phyloP scores from a whole-genome alignment of 2,113 vertebrate genomes.

The Melanerpes aurifrons region DNA sequence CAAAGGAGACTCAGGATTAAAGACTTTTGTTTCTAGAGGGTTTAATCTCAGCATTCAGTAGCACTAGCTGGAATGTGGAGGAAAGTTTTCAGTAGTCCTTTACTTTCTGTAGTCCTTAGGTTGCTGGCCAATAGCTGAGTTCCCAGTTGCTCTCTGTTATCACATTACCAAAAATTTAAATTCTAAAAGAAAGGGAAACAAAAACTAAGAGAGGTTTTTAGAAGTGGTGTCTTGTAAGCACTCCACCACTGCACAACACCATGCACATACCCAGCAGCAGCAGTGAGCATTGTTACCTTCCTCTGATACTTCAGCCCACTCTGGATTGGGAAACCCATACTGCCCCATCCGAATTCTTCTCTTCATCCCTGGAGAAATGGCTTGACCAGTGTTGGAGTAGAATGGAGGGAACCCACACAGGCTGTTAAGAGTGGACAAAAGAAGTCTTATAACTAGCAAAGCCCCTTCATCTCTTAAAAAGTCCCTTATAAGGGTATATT shows the following conservation, averaged over 20 bases:
- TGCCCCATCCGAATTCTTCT: conserved; percentile 97
- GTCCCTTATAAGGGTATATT: not conserved
- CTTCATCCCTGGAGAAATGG: conserved; percentile 99
- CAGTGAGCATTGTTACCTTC: conserved; percentile 80
- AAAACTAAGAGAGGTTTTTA: not conserved
- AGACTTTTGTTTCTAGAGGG: conserved; percentile 3
- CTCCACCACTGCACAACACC: not conserved
- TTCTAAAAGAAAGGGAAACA: not conserved
- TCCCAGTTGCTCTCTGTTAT: not conserved
- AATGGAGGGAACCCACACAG: conserved; percentile 97
- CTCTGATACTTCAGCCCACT: conserved; percentile 96
- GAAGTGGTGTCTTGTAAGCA: not conserved
- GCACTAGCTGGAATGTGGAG: not conserved
- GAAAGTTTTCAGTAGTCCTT: conserved; percentile 4
- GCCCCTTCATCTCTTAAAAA: not conserved
- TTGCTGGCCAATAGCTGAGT: not conserved
- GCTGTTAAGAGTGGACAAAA: conserved; percentile 71
- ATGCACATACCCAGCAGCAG: not conserved
- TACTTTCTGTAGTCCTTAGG: not conserved
- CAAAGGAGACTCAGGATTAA: not conserved
- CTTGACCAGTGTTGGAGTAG: conserved; percentile 98
- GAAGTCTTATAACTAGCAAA: not conserved
- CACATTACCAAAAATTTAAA: conserved; percentile 9
- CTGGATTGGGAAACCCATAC: conserved; percentile 95
- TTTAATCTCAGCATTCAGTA: conserved; percentile 30